Evolutionary conservation across 2,888 invertebrate genomes (phyloP).

Genomic region (Drosophila niveifrons): DNA sequence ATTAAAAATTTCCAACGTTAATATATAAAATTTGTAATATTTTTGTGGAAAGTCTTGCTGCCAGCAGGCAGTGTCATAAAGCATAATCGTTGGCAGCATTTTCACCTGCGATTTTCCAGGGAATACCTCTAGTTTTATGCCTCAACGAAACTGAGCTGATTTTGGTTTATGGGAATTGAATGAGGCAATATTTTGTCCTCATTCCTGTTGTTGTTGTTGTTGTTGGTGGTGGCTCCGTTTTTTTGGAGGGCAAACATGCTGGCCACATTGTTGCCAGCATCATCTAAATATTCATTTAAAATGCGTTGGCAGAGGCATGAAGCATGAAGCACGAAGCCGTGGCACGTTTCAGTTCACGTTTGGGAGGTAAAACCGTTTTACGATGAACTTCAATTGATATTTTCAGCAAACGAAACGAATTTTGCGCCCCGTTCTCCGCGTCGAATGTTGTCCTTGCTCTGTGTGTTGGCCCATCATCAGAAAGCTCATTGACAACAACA

Average conservation of each 20-base stretch:
- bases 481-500: conserved; percentile 47
- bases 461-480: conserved; percentile 43
- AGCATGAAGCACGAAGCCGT: conserved; percentile 6
- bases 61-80: background rate
- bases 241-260: background rate
- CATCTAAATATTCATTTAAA: conserved; percentile 54
- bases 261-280: conserved; percentile 32
- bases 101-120: background rate
- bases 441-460: conserved; percentile 20
- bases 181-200: background rate
- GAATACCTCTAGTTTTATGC: background rate
- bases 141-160: background rate
- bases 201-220: too few relatives aligned
- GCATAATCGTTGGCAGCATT: background rate
- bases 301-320: conserved; percentile 39
- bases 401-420: conserved; percentile 60
- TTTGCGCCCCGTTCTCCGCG: conserved; percentile 12
- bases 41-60: background rate
- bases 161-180: background rate
- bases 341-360: conserved; percentile 44
- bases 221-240: too few relatives aligned
- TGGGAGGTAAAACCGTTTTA: conserved; percentile 64
- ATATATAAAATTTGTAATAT: background rate
- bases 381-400: conserved; percentile 71
- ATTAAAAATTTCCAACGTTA: background rate